Base-by-base conservation (phyloP, 1,140 invertebrate species). In the Calephelis nemesis region DNA sequence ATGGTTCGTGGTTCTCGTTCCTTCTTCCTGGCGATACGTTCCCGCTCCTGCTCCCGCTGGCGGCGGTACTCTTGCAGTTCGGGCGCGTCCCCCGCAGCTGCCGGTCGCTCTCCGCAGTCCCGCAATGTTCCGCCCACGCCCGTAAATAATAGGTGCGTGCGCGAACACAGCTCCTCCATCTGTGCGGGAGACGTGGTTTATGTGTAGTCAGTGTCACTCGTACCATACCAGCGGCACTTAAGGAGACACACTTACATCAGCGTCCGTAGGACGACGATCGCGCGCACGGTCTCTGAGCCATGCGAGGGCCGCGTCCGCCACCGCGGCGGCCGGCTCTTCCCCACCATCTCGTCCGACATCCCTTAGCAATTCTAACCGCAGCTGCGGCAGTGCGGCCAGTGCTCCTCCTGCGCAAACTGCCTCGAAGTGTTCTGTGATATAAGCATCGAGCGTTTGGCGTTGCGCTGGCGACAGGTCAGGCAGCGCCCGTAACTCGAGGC, bases 401-500 rank as follows among this genome's bases (percentile, higher is more conserved):
- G 82, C 83, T n/a, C 81, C 79, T 54, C 75, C 76, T 69, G 68
- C 76, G 74, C 82, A 84, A 7, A 87, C 71, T 70, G 82, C 84
- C 49, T 82, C 79, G 67, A 86, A 88, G 75, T 88, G 72, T 0
- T 94, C 92, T 9, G 94, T 92, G 71, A 98, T 96, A 87, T 94
- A 97, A 7, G 90, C 80, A 87, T 97, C 96, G 49, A 96, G 94
- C 79, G 94, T 92, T 63, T 71, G 69, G 19, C 83, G 72, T 47
- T 85, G 84, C 4, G 77, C 67, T 30, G 78, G 72, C 13, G 74
- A 69, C 67, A 96, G 94, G 58, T 95, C 95, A 65, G 94, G 94
- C 74, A 96, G 85, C 30, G 94, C 94, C 50, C 95, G 92, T 69
- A 96, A 94, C 75, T 94, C 94, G 70, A 97, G 93, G 86, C 96